phyloP scores from a whole-genome alignment of 2,888 invertebrate genomes.

The Volucella bombylans region DNA sequence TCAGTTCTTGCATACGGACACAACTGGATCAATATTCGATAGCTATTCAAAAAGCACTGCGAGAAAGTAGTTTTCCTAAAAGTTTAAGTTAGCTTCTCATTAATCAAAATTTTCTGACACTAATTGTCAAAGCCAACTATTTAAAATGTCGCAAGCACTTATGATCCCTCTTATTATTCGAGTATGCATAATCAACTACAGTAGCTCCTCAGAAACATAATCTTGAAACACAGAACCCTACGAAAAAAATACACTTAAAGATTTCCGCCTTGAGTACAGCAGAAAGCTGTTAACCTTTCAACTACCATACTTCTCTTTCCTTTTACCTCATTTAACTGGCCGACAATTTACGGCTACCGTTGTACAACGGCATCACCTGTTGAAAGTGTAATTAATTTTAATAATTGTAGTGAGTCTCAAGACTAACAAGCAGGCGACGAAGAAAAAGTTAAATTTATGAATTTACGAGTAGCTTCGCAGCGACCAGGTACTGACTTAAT shows the following conservation, averaged over 20 bases:
- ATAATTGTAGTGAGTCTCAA: conserved; percentile 60
- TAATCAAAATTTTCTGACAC: too few species aligned
- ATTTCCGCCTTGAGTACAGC: conserved; percentile 15
- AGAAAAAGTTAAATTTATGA: conserved; percentile 46
- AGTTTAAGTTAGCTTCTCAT: too few species aligned
- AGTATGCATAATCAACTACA: too few species aligned
- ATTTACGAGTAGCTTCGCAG: conserved; percentile 18
- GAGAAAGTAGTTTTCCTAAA: too few species aligned
- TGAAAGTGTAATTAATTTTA: conserved; percentile 70
- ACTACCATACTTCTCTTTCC: conserved; percentile 8
- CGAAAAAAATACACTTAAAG: conserved; percentile 15
- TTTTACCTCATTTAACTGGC: conserved; percentile 2
- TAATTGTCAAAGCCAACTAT: too few species aligned
- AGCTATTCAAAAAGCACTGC: too few species aligned
- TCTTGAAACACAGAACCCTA: background rate
- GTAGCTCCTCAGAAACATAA: background rate
- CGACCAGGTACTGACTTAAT: conserved; percentile 47
- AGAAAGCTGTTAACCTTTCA: conserved; percentile 30
- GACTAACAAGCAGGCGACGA: background rate
- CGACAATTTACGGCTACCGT: conserved; percentile 19
- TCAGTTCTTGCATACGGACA: too few species aligned
- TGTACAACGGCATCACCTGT: conserved; percentile 49
- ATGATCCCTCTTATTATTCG: too few species aligned
- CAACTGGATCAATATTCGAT: too few species aligned
- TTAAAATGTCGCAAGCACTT: too few species aligned